Evolutionary conservation across 2,888 invertebrate species (phyloP), one percentile per base, ranked within the genome.

Genomic region (Amiota communis): DNA sequence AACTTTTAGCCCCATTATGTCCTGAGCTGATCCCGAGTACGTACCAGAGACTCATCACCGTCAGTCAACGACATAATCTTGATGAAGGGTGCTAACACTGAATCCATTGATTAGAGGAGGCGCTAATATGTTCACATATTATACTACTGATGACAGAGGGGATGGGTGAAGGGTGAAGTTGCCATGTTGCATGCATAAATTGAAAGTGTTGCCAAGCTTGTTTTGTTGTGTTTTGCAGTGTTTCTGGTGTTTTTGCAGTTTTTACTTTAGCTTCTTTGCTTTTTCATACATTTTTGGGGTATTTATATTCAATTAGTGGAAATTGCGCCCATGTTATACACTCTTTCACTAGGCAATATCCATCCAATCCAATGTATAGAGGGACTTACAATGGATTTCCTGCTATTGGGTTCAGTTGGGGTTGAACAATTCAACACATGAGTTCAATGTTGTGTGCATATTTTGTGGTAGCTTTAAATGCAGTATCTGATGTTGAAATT

Each of bases 381-480:
- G 15, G 47, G 65, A 49, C 36, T 13, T 15, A 53, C 59, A 15
- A 20, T 59, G 15, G 59, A 11, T 20, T 59, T n/a, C 3, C 59
- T 17, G 36, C 36, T 36, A 36, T 11, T 17, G 15, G 59, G 59
- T 15, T 47, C n/a, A 11, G 4, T 64, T 47, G 48, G 17, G 9
- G 64, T 46, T 8, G 47, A 10, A 9, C 48, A 9, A 48, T 12
- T 17, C 48, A 48, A 15, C 11, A 11, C 11, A 20, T 59, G 15
- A 17, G 59, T 59, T 11, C 64, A 48, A 47, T 47, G 47, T 10
- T 48, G 47, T 49, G 17, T 65, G 65, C 65, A 65, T 65, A 65
- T 65, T 65, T 79, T 81, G 78, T 79, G 72, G 69, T 72, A 74
- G 76, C 72, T 71, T 71, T 67, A 76, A 76, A 71, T 77, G 73